Base-by-base conservation (phyloP, 2,888 invertebrate genomes). In the Epistrophe grossulariae region DNA sequence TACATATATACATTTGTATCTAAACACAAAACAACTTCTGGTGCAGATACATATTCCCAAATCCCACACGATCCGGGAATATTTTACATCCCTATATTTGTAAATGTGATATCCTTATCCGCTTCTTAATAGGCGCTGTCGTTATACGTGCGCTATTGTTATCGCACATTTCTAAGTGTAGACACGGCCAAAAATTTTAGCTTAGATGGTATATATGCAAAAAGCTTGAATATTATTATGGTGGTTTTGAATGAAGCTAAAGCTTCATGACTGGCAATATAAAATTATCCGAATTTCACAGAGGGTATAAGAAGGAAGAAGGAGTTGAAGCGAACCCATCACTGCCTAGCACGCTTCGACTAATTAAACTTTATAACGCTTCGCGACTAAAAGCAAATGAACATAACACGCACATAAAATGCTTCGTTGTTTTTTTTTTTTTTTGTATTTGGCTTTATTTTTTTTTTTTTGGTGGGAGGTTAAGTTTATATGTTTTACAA, bases 311-410 rank as follows among this genome's bases (percentile, higher is more conserved):
- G 9, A 10, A n/a, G 1, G 15, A 11, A n/a, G n/a, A 15, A 9
- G n/a, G 15, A 15, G 35, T 9, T 35, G 31, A 10, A 4, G 15
- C 35, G 57, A 40, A 50, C 60, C n/a, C 68, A 38, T 60, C 35
- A 45, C 43, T 28, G 66, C 59, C 73, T 48, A 19, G 62, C 31
- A 60, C 76, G 52, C 60, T 80, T 71, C 83, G 82, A 80, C 84
- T 88, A 88, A 84, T 84, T 88, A 84, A 84, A 88, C 84, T 88
- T 84, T 83, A 88, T 80, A 84, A 79, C 73, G 79, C 55, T 84
- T 72, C 60, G 76, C 80, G 76, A 77, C 77, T 88, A 88, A 88
- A 88, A 88, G 88, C 88, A 80, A 88, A 84, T 77, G 79, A 72
- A 80, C 62, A 80, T 88, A 77, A 88, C 79, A 88, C 79, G 79